Base-by-base conservation (phyloP, 2,113 vertebrate species). In the Triplophysa tibetana region DNA sequence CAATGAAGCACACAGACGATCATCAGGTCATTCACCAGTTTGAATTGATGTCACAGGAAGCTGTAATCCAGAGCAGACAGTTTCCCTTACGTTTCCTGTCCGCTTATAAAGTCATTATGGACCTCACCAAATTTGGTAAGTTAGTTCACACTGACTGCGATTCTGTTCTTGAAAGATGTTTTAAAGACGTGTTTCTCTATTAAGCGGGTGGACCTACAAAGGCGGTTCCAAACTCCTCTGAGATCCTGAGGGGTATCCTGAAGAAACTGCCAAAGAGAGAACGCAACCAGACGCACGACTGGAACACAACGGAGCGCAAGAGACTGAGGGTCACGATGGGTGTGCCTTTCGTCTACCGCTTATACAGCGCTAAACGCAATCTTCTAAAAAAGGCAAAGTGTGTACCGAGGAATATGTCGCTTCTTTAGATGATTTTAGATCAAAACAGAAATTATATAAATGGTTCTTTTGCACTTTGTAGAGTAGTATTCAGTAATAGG, bases 11-110 rank as follows among this genome's bases (percentile, higher is more conserved):
- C 45, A 63, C 26, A 13, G 23, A 70, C 10, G 19, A 61, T 26
- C 2, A 50, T 41, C 21, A 62, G 14, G 3, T 26, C 17, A 17
- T 75, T 70, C 17, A 50, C 12, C 1, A 21, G 14, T 62, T 41
- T 67, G 3, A 66, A 43, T 72, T 84, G 19, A 69, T 19, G 1
- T 83, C 75, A 23, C 87, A 97, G 95, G 91, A 92, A 45, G 90
- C 94, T 0, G 91, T 97, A 14, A 89, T 95, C 64, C 89, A 89
- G 84, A 96, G 95, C 85, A 90, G 92, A 10, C 94, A 95, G 87
- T 94, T 96, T 77, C 95, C 96, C 4, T 94, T 96, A 80, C 92
- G 94, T 14, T 96, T 97, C 86, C 93, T 97, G 11, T 89, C 95
- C 38, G 96, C 96, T 12, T 93, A 94, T 66, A 95, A 96, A 89